phyloP scores from a whole-genome alignment of 1,140 invertebrate species.

The Cecropterus lyciades region DNA sequence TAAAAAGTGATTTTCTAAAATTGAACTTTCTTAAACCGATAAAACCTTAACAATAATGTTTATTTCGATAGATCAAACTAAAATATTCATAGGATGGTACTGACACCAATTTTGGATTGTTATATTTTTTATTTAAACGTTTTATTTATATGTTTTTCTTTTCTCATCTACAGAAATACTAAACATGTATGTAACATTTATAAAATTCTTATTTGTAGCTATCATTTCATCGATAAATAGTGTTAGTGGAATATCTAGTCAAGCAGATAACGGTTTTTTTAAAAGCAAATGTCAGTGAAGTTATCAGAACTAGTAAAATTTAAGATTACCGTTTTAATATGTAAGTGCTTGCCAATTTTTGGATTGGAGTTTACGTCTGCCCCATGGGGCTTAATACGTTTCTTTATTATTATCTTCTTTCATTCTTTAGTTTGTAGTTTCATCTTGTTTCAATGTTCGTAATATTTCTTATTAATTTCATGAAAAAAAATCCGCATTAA shows the following conservation, averaged over 20 bases:
- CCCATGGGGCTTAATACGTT: conserved; percentile 44
- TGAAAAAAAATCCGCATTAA: conserved; percentile 41
- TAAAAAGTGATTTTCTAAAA: conserved; percentile 43
- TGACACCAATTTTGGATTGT: conserved; percentile 46
- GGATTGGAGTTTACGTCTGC: conserved; percentile 59
- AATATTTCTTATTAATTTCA: conserved; percentile 41
- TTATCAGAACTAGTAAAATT: conserved; percentile 72
- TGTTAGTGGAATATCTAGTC: conserved; percentile 68
- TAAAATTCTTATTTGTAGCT: conserved; percentile 49
- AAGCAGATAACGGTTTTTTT: conserved; percentile 62
- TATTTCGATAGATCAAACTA: neutral
- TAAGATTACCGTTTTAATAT: conserved; percentile 69
- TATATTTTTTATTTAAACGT: conserved; percentile 54
- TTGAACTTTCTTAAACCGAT: conserved; percentile 3
- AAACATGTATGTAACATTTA: conserved; percentile 14
- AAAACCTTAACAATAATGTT: no score
- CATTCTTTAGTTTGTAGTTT: conserved; percentile 65
- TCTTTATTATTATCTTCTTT: conserved; percentile 56
- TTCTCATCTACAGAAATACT: conserved; percentile 24
- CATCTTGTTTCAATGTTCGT: conserved; percentile 48
- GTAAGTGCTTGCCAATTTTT: conserved; percentile 77
- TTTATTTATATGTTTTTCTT: conserved; percentile 59
- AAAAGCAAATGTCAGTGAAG: conserved; percentile 74
- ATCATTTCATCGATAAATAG: conserved; percentile 44
- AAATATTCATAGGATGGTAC: conserved; percentile 23